Percentiles rank a stretch among this genome's conserved stretches.
Evolutionary conservation across 1,140 invertebrate genomes (phyloP).

Genomic region (Dendrolimus punctatus): DNA sequence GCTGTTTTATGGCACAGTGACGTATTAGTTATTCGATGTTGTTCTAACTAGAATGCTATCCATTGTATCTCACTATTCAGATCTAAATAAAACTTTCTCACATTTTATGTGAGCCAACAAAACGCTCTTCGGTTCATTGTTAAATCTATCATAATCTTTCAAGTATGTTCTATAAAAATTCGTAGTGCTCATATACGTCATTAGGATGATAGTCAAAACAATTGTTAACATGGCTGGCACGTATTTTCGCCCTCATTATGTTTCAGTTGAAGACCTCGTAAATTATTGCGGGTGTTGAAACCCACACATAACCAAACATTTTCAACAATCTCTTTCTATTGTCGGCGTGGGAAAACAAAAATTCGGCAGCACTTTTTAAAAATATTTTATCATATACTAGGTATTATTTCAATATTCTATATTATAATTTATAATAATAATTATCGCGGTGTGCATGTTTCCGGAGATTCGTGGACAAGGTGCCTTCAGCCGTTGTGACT

Average conservation of each 20-base stretch:
- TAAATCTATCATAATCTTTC: too few species aligned
- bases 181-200: too few species aligned
- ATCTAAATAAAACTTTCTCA: too few species aligned
- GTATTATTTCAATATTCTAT: slow-evolving; percentile 29
- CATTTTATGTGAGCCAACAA: too few species aligned
- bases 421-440: slow-evolving; percentile 47
- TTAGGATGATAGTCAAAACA: too few species aligned
- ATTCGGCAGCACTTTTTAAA: slow-evolving; percentile 20
- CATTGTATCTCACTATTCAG: too few species aligned
- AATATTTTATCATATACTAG: slow-evolving; percentile 31
- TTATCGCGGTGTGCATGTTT: slow-evolving; percentile 37
- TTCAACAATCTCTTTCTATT: slow-evolving; percentile 7
- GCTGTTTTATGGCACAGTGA: slow-evolving; percentile 17
- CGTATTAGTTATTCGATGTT: slow-evolving; percentile 1
- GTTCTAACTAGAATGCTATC: too few species aligned
- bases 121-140: too few species aligned
- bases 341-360: slow-evolving; percentile 21
- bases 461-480: slow-evolving; percentile 21
- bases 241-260: too few species aligned
- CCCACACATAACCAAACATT: slow-evolving; percentile 4
- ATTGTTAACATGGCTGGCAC: too few species aligned
- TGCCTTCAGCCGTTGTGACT: slow-evolving; percentile 36
- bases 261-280: not conserved
- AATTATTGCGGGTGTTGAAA: slow-evolving; percentile 3
- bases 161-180: too few species aligned